A percentile compares a stretch with the other conserved stretches of the same genome.
These are phyloP conservation scores for Orussus abietinus DNA, from an alignment of 1,140 invertebrate species.

Conservation along the genomic window DNA sequence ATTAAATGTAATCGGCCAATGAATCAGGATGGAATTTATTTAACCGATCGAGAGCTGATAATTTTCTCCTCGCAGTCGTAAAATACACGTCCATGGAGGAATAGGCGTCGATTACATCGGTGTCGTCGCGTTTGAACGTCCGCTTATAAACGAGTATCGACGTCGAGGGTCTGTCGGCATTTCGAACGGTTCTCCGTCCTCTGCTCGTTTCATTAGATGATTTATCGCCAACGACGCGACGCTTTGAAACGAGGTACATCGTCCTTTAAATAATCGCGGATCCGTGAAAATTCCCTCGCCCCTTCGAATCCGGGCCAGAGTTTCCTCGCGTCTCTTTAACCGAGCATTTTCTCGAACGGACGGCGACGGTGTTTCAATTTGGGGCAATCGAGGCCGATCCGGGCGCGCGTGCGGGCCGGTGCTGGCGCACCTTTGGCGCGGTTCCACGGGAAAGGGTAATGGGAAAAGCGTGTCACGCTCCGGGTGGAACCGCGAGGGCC, in stretches of 20 bases:
- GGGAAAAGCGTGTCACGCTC: slow-evolving; percentile 32
- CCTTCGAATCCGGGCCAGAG: no score
- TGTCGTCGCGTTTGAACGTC: not conserved
- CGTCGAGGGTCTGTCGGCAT: not conserved
- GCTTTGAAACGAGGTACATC: not conserved
- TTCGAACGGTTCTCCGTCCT: not conserved
- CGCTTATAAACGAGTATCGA: not conserved
- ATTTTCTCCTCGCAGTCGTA: slow-evolving; percentile 13
- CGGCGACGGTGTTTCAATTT: not conserved
- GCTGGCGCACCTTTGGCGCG: no score
- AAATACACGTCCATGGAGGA: not conserved
- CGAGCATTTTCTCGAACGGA: not conserved
- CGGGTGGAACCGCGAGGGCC: no score
- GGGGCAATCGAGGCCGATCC: slow-evolving; percentile 31
- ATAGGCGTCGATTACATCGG: not conserved
- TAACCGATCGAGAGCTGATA: slow-evolving; percentile 20
- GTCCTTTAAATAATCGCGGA: no score
- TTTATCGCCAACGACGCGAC: not conserved
- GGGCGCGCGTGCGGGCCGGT: slow-evolving; percentile 29
- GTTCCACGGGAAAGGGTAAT: no score
- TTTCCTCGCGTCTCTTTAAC: no score
- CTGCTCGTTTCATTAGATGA: not conserved
- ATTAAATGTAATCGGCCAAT: slow-evolving; percentile 30
- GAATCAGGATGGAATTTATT: slow-evolving; percentile 25
- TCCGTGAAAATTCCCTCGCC: no score